Base-by-base conservation (phyloP, 2,797 vertebrate species). In the Alauda arvensis region DNA sequence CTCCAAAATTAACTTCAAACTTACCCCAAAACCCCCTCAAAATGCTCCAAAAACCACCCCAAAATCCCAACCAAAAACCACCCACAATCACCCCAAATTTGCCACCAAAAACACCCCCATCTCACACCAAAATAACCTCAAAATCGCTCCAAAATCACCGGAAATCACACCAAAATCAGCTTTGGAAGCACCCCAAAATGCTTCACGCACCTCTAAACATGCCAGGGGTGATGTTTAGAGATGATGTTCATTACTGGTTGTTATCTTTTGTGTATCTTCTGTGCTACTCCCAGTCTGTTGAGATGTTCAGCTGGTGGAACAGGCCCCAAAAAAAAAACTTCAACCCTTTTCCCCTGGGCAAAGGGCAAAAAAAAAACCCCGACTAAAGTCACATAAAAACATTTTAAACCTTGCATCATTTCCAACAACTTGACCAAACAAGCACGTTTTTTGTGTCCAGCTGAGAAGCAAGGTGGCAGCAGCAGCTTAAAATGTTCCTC, bases 381-480 rank as follows among this genome's bases (percentile, higher is more conserved):
- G 31, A 31, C 6, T 69, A 28, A 69, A 52, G 12, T 15, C 3
- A 52, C 23, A 45, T 18, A 12, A 26, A 45, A 45, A 28, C 13
- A 7, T 23, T 18, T 37, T 18, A 53, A 53, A 39, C 23, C 9
- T 69, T 23, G 5, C 18, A 23, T 10, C 5, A 7, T n/a, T 80
- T 45, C 56, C n/a, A 53, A 40, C 34, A 40, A 7, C 51, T 40
- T 87, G 91, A 20, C 85, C 81, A 59, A 37, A 37, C 37, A 37
- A 37, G 3, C 9, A 11, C 9, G 1, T 42, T 52, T 70, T 72
- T 17, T 49, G 65, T 68, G 75, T 93, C 78, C 55, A 59, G 87
- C 66, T n/a, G 75, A 77, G 78, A 93, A 95, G 93, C 88, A 91
- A 94, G 91, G 92, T 89, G 92, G 94, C 91, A 93, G 92, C 81